Conservation (phyloP, 2,888 invertebrate genomes). For the Alloscopus bannaensis region DNA sequence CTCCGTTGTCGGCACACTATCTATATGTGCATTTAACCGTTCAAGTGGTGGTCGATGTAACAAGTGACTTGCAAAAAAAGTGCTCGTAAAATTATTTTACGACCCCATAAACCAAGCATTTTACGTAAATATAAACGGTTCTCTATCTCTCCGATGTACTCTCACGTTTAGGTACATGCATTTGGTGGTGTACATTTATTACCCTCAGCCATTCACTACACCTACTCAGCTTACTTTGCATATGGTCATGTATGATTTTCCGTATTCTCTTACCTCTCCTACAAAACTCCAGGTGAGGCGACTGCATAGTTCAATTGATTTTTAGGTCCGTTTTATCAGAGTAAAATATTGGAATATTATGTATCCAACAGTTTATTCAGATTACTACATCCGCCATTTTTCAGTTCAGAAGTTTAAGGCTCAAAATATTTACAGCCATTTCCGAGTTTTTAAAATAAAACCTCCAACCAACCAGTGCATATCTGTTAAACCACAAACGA, state of each 20-base stretch:
- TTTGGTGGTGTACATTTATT: not conserved
- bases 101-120: conserved; percentile 73
- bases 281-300: not conserved
- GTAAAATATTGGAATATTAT: no score
- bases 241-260: not conserved
- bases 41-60: conserved; percentile 43
- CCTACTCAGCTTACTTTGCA: not conserved
- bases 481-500: no score
- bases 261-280: not conserved
- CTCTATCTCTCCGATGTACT: no score
- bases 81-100: conserved; percentile 74
- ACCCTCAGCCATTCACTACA: not conserved
- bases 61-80: conserved; percentile 50
- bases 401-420: no score
- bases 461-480: no score
- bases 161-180: no score
- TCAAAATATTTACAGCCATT: no score
- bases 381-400: no score
- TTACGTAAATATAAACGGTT: conserved; percentile 69
- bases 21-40: not conserved
- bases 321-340: not conserved
- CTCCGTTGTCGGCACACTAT: no score
- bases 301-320: not conserved
- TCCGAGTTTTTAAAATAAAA: no score
- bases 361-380: no score